A percentile compares a stretch with the other conserved stretches of the same genome.
These are phyloP conservation scores for Portevinia maculata DNA, from an alignment of 2,888 invertebrate species.

Conservation along the genomic window DNA sequence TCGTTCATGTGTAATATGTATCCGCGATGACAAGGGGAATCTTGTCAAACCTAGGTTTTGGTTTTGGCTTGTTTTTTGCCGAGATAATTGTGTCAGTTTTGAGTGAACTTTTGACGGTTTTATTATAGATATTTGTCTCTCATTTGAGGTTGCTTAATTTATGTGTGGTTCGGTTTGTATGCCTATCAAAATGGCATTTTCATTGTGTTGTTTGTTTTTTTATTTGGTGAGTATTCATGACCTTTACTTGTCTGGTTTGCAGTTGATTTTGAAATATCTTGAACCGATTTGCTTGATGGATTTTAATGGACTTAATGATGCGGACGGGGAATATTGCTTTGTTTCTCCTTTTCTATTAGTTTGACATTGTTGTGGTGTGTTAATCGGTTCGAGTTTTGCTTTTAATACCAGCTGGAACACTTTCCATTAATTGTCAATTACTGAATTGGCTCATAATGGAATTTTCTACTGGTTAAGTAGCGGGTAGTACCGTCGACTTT, in stretches of 20 bases:
- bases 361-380: slow-evolving; percentile 41
- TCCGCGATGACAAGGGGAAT: slow-evolving; percentile 36
- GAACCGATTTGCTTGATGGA: slow-evolving; percentile 44
- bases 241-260: slow-evolving; percentile 38
- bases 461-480: not conserved
- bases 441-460: slow-evolving; percentile 29
- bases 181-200: slow-evolving; percentile 51
- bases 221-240: slow-evolving; percentile 33
- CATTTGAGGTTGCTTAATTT: slow-evolving; percentile 56
- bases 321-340: slow-evolving; percentile 2
- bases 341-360: slow-evolving; percentile 10
- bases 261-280: slow-evolving; percentile 44
- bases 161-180: slow-evolving; percentile 10
- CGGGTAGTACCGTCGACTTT: too few species aligned
- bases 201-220: slow-evolving; percentile 37
- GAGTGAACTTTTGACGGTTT: slow-evolving; percentile 65
- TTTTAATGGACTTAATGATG: slow-evolving; percentile 46
- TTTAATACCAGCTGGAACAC: slow-evolving; percentile 12
- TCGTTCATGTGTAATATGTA: slow-evolving; percentile 26
- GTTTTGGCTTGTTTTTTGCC: not conserved
- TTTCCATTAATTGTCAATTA: slow-evolving; percentile 44
- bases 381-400: slow-evolving; percentile 21
- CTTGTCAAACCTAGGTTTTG: not conserved
- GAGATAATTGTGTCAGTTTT: slow-evolving; percentile 67
- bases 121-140: slow-evolving; percentile 1